Evolutionary conservation across 64 coral and sea anemone species (phyloP).

Genomic region (Montipora foliosa): DNA sequence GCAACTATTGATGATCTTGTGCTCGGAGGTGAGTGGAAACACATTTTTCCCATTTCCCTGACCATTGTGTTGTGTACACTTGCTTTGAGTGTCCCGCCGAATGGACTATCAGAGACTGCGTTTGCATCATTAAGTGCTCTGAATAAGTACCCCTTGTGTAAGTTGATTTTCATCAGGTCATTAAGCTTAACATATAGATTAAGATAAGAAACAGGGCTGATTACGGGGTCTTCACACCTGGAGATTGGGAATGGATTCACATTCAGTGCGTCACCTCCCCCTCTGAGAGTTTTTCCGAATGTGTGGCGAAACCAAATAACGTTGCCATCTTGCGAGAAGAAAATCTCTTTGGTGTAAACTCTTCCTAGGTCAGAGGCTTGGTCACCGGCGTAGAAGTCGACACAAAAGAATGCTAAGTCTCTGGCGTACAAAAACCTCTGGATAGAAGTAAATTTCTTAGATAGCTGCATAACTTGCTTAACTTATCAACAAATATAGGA

Average conservation of each 20-base stretch:
- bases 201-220: constrained; percentile 56
- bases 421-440: constrained; percentile 26
- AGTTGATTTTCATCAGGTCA: constrained; percentile 10
- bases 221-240: neutral
- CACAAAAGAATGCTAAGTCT: constrained; percentile 65
- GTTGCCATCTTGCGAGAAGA: neutral
- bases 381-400: constrained; percentile 56
- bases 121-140: constrained; percentile 3
- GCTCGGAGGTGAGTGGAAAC: too few species aligned
- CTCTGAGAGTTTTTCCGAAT: constrained; percentile 20
- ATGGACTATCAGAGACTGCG: constrained; percentile 23
- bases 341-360: constrained; percentile 37
- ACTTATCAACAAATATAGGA: constrained; percentile 58
- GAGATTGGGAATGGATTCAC: neutral
- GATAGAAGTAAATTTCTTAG: neutral
- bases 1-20: too few species aligned
- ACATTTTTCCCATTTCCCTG: too few species aligned
- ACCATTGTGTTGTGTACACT: too few species aligned
- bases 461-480: neutral
- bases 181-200: constrained; percentile 24
- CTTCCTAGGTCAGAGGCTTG: constrained; percentile 44
- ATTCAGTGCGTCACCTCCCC: neutral
- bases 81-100: neutral
- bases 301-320: constrained; percentile 38
- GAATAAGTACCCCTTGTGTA: constrained; percentile 51